Base-by-base conservation (phyloP, 2,888 invertebrate species). In the Watsonalla binaria region DNA sequence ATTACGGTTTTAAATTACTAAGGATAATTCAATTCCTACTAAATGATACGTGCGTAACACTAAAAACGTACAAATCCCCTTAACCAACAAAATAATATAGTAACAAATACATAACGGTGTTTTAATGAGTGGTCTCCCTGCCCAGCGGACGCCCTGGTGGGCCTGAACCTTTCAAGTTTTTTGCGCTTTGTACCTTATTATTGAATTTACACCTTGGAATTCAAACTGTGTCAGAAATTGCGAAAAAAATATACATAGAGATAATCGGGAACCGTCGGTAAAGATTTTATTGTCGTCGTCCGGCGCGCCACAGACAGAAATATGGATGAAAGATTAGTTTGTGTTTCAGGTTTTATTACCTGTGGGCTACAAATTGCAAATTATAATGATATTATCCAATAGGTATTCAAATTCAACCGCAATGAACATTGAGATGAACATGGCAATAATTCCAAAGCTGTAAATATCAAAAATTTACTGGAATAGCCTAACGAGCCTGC, bases 191-290 rank as follows among this genome's bases (percentile, higher is more conserved):
- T 62, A 70, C 65, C 74, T 78, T 79, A 82, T 82, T 80, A 84
- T 80, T 77, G 82, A 78, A 81, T 84, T 84, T 78, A 83, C 84
- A 84, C 86, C 81, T 82, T 73, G 72, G 70, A 73, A 71, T 69
- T 70, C 56, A 63, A 65, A 67, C 66, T 35, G 66, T 68, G 66
- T 62, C 63, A 59, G 56, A 63, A 63, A 60, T 68, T 37, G 68
- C 67, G 56, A 71, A 75, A 78, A 74, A 72, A 66, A 55, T 37
- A 47, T 61, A 63, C 63, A 69, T 62, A 61, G 48, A 65, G 62
- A 74, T 70, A 63, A 68, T 72, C 68, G 61, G 60, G 67, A 63
- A 69, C 59, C 67, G 63, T 66, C 69, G 55, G 59, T 50, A 63
- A 56, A 56, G 55, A 61, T 55, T 63, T 65, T 63, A 65, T 60